Percentiles rank a stretch among this genome's conserved stretches.
phyloP scores from a whole-genome alignment of 2,113 vertebrate genomes.

The Chaetodon auriga region DNA sequence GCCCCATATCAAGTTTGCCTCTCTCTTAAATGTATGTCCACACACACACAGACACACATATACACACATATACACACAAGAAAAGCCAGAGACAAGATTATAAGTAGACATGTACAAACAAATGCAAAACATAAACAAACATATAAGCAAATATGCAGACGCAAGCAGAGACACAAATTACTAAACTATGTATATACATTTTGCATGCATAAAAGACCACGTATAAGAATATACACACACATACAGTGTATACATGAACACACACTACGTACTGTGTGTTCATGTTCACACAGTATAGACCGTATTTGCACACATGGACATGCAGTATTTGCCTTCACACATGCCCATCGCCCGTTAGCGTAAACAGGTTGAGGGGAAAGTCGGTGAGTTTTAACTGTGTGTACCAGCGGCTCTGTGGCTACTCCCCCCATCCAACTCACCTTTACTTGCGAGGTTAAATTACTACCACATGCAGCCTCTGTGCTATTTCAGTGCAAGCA shows the following conservation, averaged over 20 bases:
- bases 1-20: conserved; percentile 57
- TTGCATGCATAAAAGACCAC: neutral
- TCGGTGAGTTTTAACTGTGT: conserved; percentile 37
- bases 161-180: conserved; percentile 51
- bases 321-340: conserved; percentile 13
- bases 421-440: conserved; percentile 44
- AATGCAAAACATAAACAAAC: conserved; percentile 56
- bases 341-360: conserved; percentile 2
- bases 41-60: conserved; percentile 24
- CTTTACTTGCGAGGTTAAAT: conserved; percentile 81
- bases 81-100: conserved; percentile 26
- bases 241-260: conserved; percentile 3
- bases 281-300: neutral
- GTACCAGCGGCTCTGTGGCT: conserved; percentile 45
- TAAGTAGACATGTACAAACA: conserved; percentile 57
- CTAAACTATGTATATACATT: conserved; percentile 43
- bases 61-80: conserved; percentile 1
- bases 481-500: conserved; percentile 77
- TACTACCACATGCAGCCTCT: conserved; percentile 77
- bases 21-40: conserved; percentile 34
- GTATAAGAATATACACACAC: conserved; percentile 10
- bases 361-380: conserved; percentile 52
- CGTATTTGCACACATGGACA: neutral
- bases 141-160: conserved; percentile 47
- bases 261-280: conserved; percentile 5